phyloP scores from a whole-genome alignment of 2,888 invertebrate genomes.

The Brenthis ino region DNA sequence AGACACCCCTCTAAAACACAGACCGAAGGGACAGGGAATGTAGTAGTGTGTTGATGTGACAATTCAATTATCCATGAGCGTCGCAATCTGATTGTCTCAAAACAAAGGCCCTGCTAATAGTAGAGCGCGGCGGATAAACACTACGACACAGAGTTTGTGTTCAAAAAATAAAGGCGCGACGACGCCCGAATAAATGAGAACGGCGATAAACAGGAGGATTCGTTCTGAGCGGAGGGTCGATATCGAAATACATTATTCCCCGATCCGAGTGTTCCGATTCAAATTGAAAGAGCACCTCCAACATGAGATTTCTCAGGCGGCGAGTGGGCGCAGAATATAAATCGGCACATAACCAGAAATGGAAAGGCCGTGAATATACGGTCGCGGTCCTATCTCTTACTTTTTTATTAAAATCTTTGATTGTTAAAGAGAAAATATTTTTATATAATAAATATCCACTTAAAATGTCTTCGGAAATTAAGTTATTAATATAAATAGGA shows the following conservation, averaged over 20 bases:
- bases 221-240: slow-evolving; percentile 78
- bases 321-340: slow-evolving; percentile 82
- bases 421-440: neutral
- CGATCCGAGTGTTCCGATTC: slow-evolving; percentile 82
- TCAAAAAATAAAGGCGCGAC: slow-evolving; percentile 81
- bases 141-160: slow-evolving; percentile 72
- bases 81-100: slow-evolving; percentile 71
- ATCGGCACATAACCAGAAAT: slow-evolving; percentile 81
- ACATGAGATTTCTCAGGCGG: slow-evolving; percentile 82
- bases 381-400: slow-evolving; percentile 60
- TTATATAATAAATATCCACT: no score
- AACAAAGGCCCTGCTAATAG: slow-evolving; percentile 77
- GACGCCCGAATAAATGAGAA: slow-evolving; percentile 81
- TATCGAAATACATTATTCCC: slow-evolving; percentile 82
- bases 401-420: slow-evolving; percentile 21
- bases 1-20: slow-evolving; percentile 14
- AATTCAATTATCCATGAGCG: slow-evolving; percentile 72
- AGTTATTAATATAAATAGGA: neutral
- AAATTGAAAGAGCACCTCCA: slow-evolving; percentile 83
- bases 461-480: no score
- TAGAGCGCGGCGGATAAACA: slow-evolving; percentile 74
- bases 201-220: slow-evolving; percentile 81
- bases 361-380: slow-evolving; percentile 78
- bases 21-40: slow-evolving; percentile 27
- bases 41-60: slow-evolving; percentile 58